A percentile compares a stretch with the other conserved stretches of the same genome.
Evolutionary conservation across 1,140 invertebrate species (phyloP).

Genomic region (Agraylea sexmaculata): DNA sequence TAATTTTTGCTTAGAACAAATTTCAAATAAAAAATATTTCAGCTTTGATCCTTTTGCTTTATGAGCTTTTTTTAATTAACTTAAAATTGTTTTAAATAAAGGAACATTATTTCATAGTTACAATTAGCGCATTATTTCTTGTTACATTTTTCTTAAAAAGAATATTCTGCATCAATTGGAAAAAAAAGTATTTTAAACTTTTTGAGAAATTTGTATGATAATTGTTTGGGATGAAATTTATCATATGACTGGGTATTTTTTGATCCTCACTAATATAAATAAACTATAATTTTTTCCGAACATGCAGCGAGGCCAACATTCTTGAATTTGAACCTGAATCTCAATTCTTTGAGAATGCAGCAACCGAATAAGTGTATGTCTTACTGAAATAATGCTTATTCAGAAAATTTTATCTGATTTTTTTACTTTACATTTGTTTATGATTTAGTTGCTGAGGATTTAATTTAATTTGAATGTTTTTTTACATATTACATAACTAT

Average conservation of each 20-base stretch:
- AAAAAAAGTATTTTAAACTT: no score
- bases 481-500: conserved; percentile 1
- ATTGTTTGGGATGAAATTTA: not conserved
- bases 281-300: conserved; percentile 9
- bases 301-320: conserved; percentile 89
- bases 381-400: conserved; percentile 1
- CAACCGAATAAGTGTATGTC: conserved; percentile 70
- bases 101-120: no score
- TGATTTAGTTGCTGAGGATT: conserved; percentile 1
- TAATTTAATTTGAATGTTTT: conserved; percentile 8
- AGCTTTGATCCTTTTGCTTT: no score
- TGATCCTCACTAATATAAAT: not conserved
- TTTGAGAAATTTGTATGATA: no score
- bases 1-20: no score
- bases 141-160: no score
- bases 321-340: conserved; percentile 89
- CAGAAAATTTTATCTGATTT: conserved; percentile 16
- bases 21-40: no score
- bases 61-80: no score
- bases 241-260: not conserved
- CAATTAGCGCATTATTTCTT: no score
- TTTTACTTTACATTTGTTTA: no score
- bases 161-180: no score
- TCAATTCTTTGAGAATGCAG: conserved; percentile 80
- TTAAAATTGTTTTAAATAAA: no score